Evolutionary conservation across 2,888 invertebrate genomes (phyloP).

Genomic region (Drosophila paracracens): DNA sequence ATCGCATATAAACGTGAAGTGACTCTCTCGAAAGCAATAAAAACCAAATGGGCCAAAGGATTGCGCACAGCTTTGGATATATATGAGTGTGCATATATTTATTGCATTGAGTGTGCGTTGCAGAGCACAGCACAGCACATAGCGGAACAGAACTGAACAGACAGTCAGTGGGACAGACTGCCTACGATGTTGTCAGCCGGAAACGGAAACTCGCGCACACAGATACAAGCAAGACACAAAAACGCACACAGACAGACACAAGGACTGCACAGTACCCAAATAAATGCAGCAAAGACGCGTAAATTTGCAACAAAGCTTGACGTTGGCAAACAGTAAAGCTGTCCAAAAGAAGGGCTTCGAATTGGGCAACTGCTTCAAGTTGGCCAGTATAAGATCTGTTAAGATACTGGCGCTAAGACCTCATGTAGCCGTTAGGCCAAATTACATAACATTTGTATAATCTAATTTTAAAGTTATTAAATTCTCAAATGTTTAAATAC

Average conservation of each 20-base stretch:
- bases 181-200: slow-evolving; percentile 37
- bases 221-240: slow-evolving; percentile 12
- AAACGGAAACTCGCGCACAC: slow-evolving; percentile 51
- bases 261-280: slow-evolving; percentile 3
- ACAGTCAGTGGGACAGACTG: slow-evolving; percentile 18
- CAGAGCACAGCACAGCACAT: slow-evolving; percentile 22
- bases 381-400: slow-evolving; percentile 3
- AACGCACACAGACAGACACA: not conserved
- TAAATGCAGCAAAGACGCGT: slow-evolving; percentile 23
- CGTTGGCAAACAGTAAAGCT: slow-evolving; percentile 26
- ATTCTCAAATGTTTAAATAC: not conserved
- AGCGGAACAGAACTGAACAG: slow-evolving; percentile 5
- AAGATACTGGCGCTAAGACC: not conserved
- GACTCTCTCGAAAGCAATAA: not conserved
- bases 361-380: not conserved
- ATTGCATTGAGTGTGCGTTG: slow-evolving; percentile 18
- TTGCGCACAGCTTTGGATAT: not conserved
- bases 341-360: slow-evolving; percentile 2
- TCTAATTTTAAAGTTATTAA: not conserved
- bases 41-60: slow-evolving; percentile 3
- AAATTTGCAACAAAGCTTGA: slow-evolving; percentile 43
- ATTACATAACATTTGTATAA: not conserved
- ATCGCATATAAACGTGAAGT: not conserved
- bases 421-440: slow-evolving; percentile 5
- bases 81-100: slow-evolving; percentile 6